Evolutionary conservation across 2,797 vertebrate genomes (phyloP).

Genomic region (Buphagus erythrorhynchus): DNA sequence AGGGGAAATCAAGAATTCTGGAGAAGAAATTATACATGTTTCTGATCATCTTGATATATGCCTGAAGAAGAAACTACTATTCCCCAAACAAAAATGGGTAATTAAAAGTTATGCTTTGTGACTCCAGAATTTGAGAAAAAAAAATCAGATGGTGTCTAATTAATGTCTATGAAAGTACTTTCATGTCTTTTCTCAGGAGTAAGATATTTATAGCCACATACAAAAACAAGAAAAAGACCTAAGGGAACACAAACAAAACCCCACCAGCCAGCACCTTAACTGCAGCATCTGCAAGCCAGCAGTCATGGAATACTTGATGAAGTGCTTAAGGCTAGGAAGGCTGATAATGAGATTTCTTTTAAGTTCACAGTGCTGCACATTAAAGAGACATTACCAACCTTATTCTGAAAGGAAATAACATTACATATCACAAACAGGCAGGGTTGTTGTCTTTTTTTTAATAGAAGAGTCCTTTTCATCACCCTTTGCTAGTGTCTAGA

Average conservation of each 20-base stretch:
- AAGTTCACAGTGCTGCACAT: constrained; percentile 33
- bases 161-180: constrained; percentile 25
- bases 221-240: constrained; percentile 6
- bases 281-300: constrained; percentile 38
- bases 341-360: constrained; percentile 63
- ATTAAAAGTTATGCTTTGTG: constrained; percentile 31
- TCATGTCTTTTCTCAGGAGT: constrained; percentile 34
- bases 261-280: constrained; percentile 19
- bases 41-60: constrained; percentile 13
- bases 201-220: constrained; percentile 40
- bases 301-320: constrained; percentile 44
- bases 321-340: constrained; percentile 46
- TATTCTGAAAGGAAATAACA: background rate
- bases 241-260: constrained; percentile 19
- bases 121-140: background rate
- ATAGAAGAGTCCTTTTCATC: background rate
- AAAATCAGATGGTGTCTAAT: background rate
- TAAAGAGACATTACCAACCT: constrained; percentile 37
- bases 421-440: background rate
- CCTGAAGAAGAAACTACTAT: constrained; percentile 29
- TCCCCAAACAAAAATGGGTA: background rate
- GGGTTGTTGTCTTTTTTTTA: background rate
- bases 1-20: background rate
- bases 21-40: constrained; percentile 10
- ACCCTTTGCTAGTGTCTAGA: background rate